Base-by-base conservation (phyloP, 2,888 invertebrate species). In the Aporophyla lueneburgensis region DNA sequence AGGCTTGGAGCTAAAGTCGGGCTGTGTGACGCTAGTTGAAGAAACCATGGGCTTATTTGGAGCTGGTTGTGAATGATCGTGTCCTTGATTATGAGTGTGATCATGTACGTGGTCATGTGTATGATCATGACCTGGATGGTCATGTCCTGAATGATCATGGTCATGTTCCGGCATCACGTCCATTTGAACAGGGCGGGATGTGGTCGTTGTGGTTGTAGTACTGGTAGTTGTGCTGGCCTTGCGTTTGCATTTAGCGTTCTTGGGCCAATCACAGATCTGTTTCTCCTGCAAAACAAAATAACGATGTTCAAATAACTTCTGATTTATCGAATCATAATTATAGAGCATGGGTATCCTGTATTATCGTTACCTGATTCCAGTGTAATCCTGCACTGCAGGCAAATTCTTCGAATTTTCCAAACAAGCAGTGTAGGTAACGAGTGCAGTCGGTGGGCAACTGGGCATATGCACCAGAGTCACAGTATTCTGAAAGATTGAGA, bases 401-500 rank as follows among this genome's bases (percentile, higher is more conserved):
- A 87, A 97, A 98, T 27, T 97, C 97, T 91, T 98, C 97, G 77
- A 97, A 97, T 88, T 98, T 97, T 53, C 98, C 98, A 97, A 98
- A 98, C 27, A 98, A 95, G 87, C 99, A 99, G 81, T 98, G 97
- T 80, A 97, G 96, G 91, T 98, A 99, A 72, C 97, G 97, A 0
- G 96, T 96, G 89, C 99, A 99, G 89, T 98, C 98, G 0, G 97
- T 97, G 0, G 98, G 97, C 85, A 97, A 96, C 0, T 97, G 93
- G 0, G 97, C 97, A 87, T 97, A 98, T 76, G 97, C 94, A n/a
- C 98, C 98, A 68, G 97, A 97, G 78, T 97, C 96, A 90, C 98
- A 93, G 80, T 89, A 93, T 65, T 97, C 97, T 90, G 96, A 87
- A 89, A 91, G 72, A 73, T 58, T 72, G n/a, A 5, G 19, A 2